Evolutionary conservation across 2,888 invertebrate genomes (phyloP).

Genomic region (Rhopalosiphum nymphaeae): DNA sequence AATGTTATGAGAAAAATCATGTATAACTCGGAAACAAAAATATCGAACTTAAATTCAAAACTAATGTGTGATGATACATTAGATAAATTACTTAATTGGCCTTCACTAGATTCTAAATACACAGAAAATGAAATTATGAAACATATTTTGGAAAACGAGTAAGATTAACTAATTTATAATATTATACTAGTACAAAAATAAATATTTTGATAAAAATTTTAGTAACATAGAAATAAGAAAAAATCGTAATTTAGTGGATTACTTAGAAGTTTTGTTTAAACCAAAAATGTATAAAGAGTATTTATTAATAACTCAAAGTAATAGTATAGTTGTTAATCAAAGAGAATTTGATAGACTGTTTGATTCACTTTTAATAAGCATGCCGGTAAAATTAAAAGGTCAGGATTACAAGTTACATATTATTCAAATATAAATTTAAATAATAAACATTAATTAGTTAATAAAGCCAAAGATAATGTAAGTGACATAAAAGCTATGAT

Average conservation of each 20-base stretch:
- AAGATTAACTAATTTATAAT: not conserved
- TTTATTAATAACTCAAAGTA: constrained; percentile 29
- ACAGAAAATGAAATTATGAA: constrained; percentile 34
- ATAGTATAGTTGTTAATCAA: not conserved
- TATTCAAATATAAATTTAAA: not conserved
- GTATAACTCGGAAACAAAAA: not conserved
- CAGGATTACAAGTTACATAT: not conserved
- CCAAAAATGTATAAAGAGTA: constrained; percentile 48
- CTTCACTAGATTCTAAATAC: constrained; percentile 22
- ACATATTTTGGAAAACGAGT: constrained; percentile 40
- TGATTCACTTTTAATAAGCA: constrained; percentile 31
- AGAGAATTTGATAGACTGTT: constrained; percentile 42
- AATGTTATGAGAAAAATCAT: constrained; percentile 19
- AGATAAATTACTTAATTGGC: constrained; percentile 14
- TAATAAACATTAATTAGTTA: not conserved
- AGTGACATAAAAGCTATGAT: constrained; percentile 12
- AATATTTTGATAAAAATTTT: not conserved
- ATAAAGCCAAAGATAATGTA: not conserved
- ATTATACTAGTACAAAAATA: not conserved
- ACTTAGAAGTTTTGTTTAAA: constrained; percentile 32
- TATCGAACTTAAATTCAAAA: not conserved
- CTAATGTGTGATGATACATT: not conserved
- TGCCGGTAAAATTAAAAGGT: constrained; percentile 40
- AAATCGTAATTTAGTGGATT: constrained; percentile 33
- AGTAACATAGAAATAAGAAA: constrained; percentile 49